Percentiles rank a stretch among this genome's conserved stretches.
Evolutionary conservation across 1,140 invertebrate genomes (phyloP).

Genomic region (Diabrotica virgifera): DNA sequence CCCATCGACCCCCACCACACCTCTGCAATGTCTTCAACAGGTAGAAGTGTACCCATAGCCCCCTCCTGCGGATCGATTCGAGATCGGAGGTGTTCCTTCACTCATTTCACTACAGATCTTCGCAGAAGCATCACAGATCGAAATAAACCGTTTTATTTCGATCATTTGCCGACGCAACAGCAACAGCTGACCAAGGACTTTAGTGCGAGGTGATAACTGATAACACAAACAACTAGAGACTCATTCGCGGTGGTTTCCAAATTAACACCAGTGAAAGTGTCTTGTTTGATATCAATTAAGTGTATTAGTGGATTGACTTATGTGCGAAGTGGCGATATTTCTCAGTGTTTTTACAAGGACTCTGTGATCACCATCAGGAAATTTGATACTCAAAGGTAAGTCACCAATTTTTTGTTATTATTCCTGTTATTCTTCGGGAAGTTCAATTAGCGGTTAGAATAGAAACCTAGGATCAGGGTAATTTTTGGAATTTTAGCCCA

Average conservation of each 20-base stretch:
- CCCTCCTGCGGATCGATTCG: constrained; percentile 30
- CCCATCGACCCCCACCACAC: constrained; percentile 30
- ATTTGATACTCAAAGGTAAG: constrained; percentile 10
- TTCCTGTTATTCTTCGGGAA: too few relatives aligned
- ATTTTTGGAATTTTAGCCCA: too few relatives aligned
- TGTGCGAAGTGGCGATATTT: constrained; percentile 18
- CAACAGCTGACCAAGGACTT: constrained; percentile 5
- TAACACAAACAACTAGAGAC: constrained; percentile 24
- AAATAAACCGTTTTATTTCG: constrained; percentile 4
- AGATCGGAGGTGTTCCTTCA: constrained; percentile 35
- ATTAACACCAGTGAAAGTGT: constrained; percentile 42
- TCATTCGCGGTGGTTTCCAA: constrained; percentile 33
- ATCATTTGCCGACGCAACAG: constrained; percentile 10
- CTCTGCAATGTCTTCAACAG: constrained; percentile 25
- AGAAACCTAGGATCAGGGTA: too few relatives aligned
- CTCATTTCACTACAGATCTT: constrained; percentile 36
- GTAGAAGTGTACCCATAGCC: constrained; percentile 22
- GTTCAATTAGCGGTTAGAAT: too few relatives aligned
- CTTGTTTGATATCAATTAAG: constrained; percentile 30
- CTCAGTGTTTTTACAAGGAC: constrained; percentile 26
- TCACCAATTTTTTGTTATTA: background rate
- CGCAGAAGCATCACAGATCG: constrained; percentile 25
- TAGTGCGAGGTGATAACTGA: constrained; percentile 34
- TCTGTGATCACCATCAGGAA: background rate
- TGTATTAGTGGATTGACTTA: constrained; percentile 24